Conservation (phyloP, 2,888 invertebrate species). For the Punctoribates punctum region DNA sequence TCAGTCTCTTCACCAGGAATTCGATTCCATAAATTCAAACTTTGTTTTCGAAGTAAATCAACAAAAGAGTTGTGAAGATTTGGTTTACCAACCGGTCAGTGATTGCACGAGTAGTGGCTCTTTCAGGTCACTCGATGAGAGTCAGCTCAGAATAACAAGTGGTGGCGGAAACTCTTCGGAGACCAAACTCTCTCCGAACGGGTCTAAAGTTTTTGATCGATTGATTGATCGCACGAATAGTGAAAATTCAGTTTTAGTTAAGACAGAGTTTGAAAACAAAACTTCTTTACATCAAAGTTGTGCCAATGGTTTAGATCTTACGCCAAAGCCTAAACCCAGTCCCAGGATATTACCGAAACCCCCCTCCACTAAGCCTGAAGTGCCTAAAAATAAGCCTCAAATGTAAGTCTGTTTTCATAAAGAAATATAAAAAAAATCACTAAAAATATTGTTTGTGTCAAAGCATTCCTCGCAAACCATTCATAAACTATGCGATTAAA, state of each 20-base stretch:
- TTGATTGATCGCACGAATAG: background rate
- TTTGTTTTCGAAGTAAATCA: background rate
- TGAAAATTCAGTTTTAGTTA: constrained; percentile 11
- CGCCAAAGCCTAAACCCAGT: constrained; percentile 19
- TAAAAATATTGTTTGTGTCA: background rate
- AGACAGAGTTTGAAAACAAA: background rate
- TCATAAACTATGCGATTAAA: background rate
- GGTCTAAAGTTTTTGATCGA: background rate
- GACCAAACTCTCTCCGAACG: background rate
- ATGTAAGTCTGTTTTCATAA: background rate
- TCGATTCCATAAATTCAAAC: background rate
- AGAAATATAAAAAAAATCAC: background rate
- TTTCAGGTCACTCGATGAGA: background rate
- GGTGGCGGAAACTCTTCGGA: background rate
- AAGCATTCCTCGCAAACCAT: constrained; percentile 31
- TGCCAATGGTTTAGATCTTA: background rate
- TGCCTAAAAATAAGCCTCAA: constrained; percentile 33
- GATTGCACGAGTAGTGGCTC: constrained; percentile 16
- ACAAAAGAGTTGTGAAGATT: background rate
- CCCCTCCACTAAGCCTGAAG: constrained; percentile 24
- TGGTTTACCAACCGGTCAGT: constrained; percentile 18
- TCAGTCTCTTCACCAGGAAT: background rate
- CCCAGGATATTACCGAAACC: constrained; percentile 18
- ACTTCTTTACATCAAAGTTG: background rate
- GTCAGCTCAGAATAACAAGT: background rate